Evolutionary conservation across 2,888 invertebrate genomes (phyloP).

Genomic region (Osedax frankpressi): DNA sequence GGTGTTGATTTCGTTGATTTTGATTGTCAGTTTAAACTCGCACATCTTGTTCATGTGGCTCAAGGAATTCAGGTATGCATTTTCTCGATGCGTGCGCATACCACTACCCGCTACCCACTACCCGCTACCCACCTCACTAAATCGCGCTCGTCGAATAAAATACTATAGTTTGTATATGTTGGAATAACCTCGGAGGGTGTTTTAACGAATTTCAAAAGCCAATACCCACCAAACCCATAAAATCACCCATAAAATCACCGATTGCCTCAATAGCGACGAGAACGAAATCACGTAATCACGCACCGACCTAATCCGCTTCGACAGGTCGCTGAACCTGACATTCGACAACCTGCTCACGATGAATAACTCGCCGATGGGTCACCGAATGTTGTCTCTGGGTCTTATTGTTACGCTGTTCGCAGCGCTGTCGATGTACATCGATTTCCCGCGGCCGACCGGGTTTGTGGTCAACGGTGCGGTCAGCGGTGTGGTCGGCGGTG

Average conservation of each 20-base stretch:
- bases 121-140: background rate
- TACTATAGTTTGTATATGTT: background rate
- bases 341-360: constrained; percentile 20
- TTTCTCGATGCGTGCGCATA: background rate
- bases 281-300: background rate
- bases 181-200: background rate
- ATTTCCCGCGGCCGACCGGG: constrained; percentile 21
- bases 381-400: constrained; percentile 21
- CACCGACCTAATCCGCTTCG: background rate
- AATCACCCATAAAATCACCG: too few species aligned
- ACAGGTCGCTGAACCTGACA: background rate
- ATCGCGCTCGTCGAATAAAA: too few species aligned
- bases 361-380: constrained; percentile 8
- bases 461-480: constrained; percentile 20
- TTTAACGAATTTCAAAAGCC: too few species aligned
- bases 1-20: background rate
- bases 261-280: background rate
- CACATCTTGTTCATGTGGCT: background rate
- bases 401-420: constrained; percentile 19
- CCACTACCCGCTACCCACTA: background rate
- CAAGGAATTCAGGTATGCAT: background rate
- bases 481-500: too few species aligned
- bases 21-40: background rate
- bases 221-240: too few species aligned
- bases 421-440: constrained; percentile 18